A percentile compares a stretch with the other conserved stretches of the same genome.
phyloP scores from a whole-genome alignment of 2,888 invertebrate species.

The Spisula subtruncata region DNA sequence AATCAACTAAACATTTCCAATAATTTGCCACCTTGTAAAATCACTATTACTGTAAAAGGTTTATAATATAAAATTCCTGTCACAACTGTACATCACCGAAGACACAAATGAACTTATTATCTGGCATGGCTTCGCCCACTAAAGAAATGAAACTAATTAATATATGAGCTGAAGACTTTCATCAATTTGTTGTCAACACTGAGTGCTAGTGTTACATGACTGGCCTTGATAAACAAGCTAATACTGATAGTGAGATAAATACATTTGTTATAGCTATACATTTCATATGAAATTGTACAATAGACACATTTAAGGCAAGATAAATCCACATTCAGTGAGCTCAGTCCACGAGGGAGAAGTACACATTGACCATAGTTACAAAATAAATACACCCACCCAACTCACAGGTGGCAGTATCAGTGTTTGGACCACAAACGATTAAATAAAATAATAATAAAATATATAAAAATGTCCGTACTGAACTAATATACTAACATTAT shows the following conservation, averaged over 20 bases:
- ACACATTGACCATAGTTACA: background rate
- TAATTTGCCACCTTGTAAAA: slow-evolving; percentile 14
- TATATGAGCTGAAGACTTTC: slow-evolving; percentile 17
- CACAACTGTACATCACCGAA: slow-evolving; percentile 29
- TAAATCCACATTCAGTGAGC: background rate
- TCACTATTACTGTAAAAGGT: slow-evolving; percentile 32
- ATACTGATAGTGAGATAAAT: slow-evolving; percentile 35
- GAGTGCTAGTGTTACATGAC: slow-evolving; percentile 24
- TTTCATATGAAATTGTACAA: slow-evolving; percentile 38
- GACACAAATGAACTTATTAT: slow-evolving; percentile 12
- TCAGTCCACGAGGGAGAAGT: background rate
- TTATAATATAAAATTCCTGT: slow-evolving; percentile 26
- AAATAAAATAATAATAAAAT: too few species aligned
- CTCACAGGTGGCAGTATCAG: too few species aligned
- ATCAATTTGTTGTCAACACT: slow-evolving; percentile 2
- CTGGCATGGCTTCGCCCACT: slow-evolving; percentile 9
- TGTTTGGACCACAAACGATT: too few species aligned
- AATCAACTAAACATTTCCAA: background rate
- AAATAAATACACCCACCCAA: background rate
- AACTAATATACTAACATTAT: too few species aligned
- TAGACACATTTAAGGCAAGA: slow-evolving; percentile 6
- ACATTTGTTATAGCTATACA: slow-evolving; percentile 32
- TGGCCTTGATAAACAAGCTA: slow-evolving; percentile 31
- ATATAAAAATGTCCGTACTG: too few species aligned
- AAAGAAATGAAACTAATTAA: slow-evolving; percentile 21